Evolutionary conservation across 2,797 vertebrate species (phyloP).

Genomic region (Hypotaenidia philippensis): DNA sequence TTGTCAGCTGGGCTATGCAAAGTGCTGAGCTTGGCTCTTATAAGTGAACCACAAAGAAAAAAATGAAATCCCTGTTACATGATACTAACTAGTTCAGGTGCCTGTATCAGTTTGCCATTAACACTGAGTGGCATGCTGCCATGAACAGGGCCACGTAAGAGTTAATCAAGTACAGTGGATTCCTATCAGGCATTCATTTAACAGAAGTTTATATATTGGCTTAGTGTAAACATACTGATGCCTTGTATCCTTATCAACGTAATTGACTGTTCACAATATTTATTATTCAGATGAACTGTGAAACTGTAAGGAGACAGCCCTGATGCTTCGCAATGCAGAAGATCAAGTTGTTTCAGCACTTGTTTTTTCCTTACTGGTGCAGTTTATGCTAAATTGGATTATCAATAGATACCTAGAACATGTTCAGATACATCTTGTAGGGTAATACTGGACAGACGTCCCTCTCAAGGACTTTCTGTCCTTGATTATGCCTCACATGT

Average conservation of each 20-base stretch:
- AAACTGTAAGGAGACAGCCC: neutral
- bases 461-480: neutral
- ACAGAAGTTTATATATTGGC: neutral
- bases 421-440: neutral
- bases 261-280: neutral
- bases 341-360: neutral
- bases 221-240: neutral
- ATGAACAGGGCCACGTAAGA: neutral
- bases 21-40: neutral
- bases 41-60: neutral
- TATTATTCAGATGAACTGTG: neutral
- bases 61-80: no score
- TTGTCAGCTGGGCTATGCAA: neutral
- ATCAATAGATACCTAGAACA: neutral
- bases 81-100: fast-evolving
- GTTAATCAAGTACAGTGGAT: neutral
- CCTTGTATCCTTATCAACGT: neutral
- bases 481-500: neutral
- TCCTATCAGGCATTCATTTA: neutral
- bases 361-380: neutral
- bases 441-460: neutral
- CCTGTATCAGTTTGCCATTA: neutral
- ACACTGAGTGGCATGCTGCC: neutral
- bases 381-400: neutral
- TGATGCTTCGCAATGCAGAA: neutral